phyloP scores from a whole-genome alignment of 2,797 vertebrate species.

The Phoeniculus purpureus region DNA sequence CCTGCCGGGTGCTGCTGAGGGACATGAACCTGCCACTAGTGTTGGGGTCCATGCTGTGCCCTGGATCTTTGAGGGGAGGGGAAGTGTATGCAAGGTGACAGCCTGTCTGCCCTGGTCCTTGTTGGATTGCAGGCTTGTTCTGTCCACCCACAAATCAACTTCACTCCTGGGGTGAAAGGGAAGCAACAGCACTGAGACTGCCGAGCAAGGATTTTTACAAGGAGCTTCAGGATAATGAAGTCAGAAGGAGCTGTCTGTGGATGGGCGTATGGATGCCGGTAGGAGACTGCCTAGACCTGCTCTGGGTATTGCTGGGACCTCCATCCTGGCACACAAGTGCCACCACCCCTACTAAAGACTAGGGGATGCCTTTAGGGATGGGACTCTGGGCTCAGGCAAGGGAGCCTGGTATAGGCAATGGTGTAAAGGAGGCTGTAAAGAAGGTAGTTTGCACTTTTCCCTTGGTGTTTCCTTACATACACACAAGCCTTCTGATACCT shows the following conservation, averaged over 20 bases:
- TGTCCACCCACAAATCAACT: not conserved
- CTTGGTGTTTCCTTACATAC: not conserved
- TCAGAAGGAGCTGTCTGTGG: not conserved
- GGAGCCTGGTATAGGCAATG: not conserved
- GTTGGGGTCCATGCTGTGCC: not conserved
- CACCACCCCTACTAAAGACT: not conserved
- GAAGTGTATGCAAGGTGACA: not conserved
- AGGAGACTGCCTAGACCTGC: too few species aligned
- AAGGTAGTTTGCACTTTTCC: not conserved
- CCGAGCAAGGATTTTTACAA: slow-evolving; percentile 1
- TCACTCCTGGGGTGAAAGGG: not conserved
- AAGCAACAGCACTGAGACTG: not conserved
- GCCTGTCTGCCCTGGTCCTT: not conserved
- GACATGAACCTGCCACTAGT: accelerated
- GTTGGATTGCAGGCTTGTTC: not conserved
- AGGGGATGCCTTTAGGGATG: not conserved
- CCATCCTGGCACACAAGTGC: not conserved
- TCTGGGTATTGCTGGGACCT: not conserved
- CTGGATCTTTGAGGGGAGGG: not conserved
- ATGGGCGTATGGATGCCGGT: not conserved
- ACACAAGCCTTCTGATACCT: not conserved
- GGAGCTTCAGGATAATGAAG: not conserved
- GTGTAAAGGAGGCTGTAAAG: not conserved
- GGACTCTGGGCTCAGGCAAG: not conserved
- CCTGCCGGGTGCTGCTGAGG: not conserved